Conservation (phyloP, 2,888 invertebrate species). For the Athalia cordata region DNA sequence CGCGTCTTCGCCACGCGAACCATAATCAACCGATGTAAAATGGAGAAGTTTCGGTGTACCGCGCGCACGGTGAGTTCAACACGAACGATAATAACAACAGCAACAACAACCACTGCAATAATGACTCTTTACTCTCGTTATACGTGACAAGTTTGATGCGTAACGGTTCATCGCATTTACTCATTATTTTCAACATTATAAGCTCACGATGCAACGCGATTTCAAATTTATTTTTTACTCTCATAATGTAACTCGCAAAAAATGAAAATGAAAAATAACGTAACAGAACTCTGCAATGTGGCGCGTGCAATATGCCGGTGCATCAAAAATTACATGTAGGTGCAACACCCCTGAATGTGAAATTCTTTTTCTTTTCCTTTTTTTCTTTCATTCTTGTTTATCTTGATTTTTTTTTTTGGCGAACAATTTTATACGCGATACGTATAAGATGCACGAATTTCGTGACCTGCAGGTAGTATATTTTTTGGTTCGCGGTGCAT, state of each 20-base stretch:
- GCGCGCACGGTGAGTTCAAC: constrained; percentile 1
- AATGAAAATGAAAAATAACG: no score
- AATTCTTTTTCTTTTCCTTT: no score
- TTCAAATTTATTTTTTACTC: background rate
- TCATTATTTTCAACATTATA: background rate
- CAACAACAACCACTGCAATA: background rate
- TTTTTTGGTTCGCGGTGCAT: no score
- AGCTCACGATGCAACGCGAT: background rate
- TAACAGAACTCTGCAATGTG: no score
- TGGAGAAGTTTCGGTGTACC: background rate
- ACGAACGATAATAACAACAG: background rate
- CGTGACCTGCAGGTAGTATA: background rate
- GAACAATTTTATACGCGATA: background rate
- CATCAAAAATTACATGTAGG: no score
- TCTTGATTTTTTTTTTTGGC: background rate
- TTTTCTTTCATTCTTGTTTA: no score
- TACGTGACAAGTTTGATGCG: constrained; percentile 4
- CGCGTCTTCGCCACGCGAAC: constrained; percentile 27
- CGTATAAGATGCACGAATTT: background rate
- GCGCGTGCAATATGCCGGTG: no score
- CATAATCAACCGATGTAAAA: constrained; percentile 18
- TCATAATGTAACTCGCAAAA: background rate
- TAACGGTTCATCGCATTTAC: constrained; percentile 8
- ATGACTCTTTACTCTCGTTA: background rate
- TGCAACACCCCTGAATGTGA: no score